phyloP scores from a whole-genome alignment of 2,888 invertebrate species.

The Strigamia maritima region DNA sequence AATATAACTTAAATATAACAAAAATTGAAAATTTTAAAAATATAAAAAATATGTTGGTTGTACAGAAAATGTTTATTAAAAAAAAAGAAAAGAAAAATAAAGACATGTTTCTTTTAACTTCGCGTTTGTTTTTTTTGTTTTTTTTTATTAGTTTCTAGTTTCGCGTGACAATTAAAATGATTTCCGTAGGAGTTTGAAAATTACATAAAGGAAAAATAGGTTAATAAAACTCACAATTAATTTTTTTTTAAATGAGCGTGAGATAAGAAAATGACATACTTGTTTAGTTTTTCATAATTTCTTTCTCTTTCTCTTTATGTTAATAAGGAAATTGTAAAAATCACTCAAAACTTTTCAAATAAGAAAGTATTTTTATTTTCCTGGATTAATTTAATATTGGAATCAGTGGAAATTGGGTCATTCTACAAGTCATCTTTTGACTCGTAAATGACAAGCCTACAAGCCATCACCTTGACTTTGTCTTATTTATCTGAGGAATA shows the following conservation, averaged over 20 bases:
- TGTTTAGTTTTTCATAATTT: background rate
- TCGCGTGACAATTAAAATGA: background rate
- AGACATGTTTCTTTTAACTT: background rate
- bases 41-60: background rate
- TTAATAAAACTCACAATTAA: background rate
- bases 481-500: background rate
- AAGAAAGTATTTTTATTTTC: background rate
- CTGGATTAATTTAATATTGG: background rate
- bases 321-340: slow-evolving; percentile 5
- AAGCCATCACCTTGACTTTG: slow-evolving; percentile 29
- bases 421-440: slow-evolving; percentile 1
- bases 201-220: slow-evolving; percentile 1
- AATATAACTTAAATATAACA: background rate
- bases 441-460: background rate
- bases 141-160: background rate
- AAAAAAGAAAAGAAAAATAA: background rate
- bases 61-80: slow-evolving; percentile 11
- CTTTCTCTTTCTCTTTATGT: background rate
- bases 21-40: slow-evolving; percentile 4
- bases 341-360: background rate
- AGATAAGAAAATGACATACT: slow-evolving; percentile 22
- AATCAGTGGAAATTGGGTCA: slow-evolving; percentile 1
- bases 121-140: background rate
- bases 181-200: background rate
- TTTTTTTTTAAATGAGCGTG: background rate